Conservation (phyloP, 2,113 vertebrate species). For the Cochlearius cochlearius region DNA sequence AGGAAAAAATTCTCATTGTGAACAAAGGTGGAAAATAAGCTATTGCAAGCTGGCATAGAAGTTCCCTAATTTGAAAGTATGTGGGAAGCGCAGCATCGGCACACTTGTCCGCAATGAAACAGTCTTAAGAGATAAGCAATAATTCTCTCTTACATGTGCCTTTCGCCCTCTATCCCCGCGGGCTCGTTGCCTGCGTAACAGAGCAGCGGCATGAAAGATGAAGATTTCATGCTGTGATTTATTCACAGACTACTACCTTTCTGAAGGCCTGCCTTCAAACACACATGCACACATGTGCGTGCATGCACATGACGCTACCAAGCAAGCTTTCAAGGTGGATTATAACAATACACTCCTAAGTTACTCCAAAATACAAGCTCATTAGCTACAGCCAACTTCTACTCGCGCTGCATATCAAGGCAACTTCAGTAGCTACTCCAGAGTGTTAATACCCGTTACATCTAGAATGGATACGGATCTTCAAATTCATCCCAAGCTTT, state of each 20-base stretch:
- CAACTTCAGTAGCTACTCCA: not conserved
- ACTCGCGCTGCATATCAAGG: not conserved
- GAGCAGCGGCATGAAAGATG: not conserved
- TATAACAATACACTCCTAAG: not conserved
- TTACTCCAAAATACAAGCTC: not conserved
- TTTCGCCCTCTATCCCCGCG: not conserved
- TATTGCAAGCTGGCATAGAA: not conserved
- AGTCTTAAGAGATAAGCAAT: not conserved
- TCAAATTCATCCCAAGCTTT: not conserved
- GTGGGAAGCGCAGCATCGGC: not conserved
- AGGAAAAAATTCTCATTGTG: not conserved
- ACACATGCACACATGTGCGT: accelerated
- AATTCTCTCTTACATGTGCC: not conserved
- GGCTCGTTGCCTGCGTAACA: not conserved
- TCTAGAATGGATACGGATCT: not conserved
- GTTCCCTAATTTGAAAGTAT: not conserved
- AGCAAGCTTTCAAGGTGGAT: not conserved
- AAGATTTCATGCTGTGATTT: not conserved
- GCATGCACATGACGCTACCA: not conserved
- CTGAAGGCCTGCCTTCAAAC: not conserved
- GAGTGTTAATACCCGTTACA: not conserved
- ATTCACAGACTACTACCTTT: not conserved
- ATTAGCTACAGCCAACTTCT: not conserved
- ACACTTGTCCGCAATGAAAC: not conserved
- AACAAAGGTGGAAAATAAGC: not conserved